Percentiles rank a stretch among this genome's conserved stretches.
Evolutionary conservation across 2,797 vertebrate genomes (phyloP).

Genomic region (Bradypodion pumilum): DNA sequence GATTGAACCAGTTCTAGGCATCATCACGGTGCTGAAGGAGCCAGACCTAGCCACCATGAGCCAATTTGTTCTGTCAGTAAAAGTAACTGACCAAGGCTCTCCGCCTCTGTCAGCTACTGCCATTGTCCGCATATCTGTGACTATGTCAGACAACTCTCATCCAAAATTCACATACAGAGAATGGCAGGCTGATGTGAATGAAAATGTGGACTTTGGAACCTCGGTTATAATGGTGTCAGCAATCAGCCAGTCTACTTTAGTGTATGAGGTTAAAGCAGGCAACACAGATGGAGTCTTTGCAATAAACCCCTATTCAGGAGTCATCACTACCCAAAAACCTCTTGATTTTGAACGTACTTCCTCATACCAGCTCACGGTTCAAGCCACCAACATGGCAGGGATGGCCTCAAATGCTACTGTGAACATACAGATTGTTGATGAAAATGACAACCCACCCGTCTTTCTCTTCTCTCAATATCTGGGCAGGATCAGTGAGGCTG

Average conservation of each 20-base stretch:
- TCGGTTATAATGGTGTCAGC: constrained; percentile 88
- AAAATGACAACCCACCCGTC: constrained; percentile 92
- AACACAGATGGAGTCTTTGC: constrained; percentile 83
- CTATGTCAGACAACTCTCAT: constrained; percentile 91
- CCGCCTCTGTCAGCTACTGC: constrained; percentile 89
- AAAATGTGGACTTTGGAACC: constrained; percentile 87
- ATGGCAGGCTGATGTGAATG: constrained; percentile 91
- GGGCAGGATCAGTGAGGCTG: constrained; percentile 92
- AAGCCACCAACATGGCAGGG: constrained; percentile 96
- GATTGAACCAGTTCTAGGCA: constrained; percentile 93
- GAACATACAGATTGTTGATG: constrained; percentile 87
- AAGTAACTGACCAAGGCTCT: constrained; percentile 88
- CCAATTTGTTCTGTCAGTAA: constrained; percentile 92
- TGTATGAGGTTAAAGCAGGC: constrained; percentile 91
- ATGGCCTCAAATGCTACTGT: constrained; percentile 91
- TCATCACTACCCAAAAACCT: constrained; percentile 86
- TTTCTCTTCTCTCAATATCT: constrained; percentile 89
- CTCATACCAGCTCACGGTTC: constrained; percentile 84
- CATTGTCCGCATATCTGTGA: constrained; percentile 89
- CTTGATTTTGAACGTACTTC: constrained; percentile 87
- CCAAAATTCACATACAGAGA: constrained; percentile 92
- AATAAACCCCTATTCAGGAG: constrained; percentile 96
- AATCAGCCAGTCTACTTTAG: constrained; percentile 90
- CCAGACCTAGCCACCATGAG: constrained; percentile 88
- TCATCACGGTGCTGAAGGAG: constrained; percentile 88